phyloP scores from a whole-genome alignment of 2,113 vertebrate genomes.

The Stomatorhinus ivindoensis region DNA sequence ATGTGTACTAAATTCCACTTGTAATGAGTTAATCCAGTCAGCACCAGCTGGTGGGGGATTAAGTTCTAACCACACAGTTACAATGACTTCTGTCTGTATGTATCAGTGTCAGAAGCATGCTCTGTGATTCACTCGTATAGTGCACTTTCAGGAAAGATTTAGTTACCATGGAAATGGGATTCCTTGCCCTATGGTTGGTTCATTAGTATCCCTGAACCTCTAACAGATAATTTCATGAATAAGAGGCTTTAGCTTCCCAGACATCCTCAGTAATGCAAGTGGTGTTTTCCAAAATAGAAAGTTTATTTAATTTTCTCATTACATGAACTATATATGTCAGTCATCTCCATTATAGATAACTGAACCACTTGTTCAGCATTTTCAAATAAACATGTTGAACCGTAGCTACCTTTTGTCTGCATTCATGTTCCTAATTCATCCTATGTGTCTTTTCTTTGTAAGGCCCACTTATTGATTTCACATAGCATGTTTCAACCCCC shows the following conservation, averaged over 20 bases:
- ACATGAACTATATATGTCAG: neutral
- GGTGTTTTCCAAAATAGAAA: neutral
- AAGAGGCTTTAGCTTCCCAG: neutral
- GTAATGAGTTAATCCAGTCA: neutral
- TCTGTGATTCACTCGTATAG: neutral
- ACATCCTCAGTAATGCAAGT: neutral
- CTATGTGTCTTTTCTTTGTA: neutral
- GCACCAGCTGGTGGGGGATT: neutral
- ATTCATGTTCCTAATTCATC: neutral
- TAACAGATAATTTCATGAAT: neutral
- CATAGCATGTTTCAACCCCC: neutral
- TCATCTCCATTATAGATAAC: neutral
- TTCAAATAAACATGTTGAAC: neutral
- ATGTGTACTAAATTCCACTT: neutral
- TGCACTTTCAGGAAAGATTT: neutral
- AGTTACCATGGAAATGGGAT: conserved; percentile 14
- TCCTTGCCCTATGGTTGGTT: neutral
- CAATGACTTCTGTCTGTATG: neutral
- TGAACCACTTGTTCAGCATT: neutral
- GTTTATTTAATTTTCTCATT: neutral
- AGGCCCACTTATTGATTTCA: neutral
- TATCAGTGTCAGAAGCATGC: neutral
- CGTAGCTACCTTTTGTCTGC: neutral
- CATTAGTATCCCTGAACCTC: neutral
- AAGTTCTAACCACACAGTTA: neutral